A percentile compares a stretch with the other conserved stretches of the same genome.
Evolutionary conservation across 2,888 invertebrate species (phyloP).

Genomic region (Capitulum mitella): DNA sequence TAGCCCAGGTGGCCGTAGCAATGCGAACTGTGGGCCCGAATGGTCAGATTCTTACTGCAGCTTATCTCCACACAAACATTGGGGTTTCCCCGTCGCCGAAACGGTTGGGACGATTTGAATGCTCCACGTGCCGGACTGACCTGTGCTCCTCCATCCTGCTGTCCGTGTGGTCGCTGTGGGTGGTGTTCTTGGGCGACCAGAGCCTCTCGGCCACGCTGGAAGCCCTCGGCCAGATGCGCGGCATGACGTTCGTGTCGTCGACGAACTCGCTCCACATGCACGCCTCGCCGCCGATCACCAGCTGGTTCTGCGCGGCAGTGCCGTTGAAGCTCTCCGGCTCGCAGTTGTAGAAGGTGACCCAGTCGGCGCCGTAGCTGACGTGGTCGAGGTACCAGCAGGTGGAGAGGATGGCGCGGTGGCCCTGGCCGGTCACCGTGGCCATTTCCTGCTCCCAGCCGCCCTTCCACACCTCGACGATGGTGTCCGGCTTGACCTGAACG

Average conservation of each 20-base stretch:
- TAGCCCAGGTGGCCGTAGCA: too few species aligned
- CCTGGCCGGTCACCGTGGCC: slow-evolving; percentile 52
- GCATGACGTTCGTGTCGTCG: slow-evolving; percentile 56
- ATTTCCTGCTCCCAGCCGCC: slow-evolving; percentile 31
- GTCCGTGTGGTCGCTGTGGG: slow-evolving; percentile 47
- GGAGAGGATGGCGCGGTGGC: slow-evolving; percentile 63
- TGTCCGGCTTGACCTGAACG: slow-evolving; percentile 42
- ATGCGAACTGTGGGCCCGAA: too few species aligned
- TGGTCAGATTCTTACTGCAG: too few species aligned
- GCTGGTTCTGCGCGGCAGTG: slow-evolving; percentile 50
- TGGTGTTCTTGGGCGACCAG: slow-evolving; percentile 56
- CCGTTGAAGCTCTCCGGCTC: slow-evolving; percentile 58
- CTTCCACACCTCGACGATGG: slow-evolving; percentile 51
- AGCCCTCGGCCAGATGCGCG: slow-evolving; percentile 72
- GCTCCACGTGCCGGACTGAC: too few species aligned
- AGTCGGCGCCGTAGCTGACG: slow-evolving; percentile 58
- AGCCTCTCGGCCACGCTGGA: slow-evolving; percentile 77
- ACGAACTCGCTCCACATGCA: slow-evolving; percentile 90
- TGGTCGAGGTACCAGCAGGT: slow-evolving; percentile 83
- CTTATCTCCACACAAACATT: too few species aligned
- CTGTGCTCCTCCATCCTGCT: slow-evolving; percentile 58
- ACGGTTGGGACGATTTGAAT: too few species aligned
- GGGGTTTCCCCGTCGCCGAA: too few species aligned
- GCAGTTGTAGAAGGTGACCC: slow-evolving; percentile 59
- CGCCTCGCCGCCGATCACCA: slow-evolving; percentile 81